phyloP scores from a whole-genome alignment of 2,113 vertebrate genomes.

The Pogona vitticeps region DNA sequence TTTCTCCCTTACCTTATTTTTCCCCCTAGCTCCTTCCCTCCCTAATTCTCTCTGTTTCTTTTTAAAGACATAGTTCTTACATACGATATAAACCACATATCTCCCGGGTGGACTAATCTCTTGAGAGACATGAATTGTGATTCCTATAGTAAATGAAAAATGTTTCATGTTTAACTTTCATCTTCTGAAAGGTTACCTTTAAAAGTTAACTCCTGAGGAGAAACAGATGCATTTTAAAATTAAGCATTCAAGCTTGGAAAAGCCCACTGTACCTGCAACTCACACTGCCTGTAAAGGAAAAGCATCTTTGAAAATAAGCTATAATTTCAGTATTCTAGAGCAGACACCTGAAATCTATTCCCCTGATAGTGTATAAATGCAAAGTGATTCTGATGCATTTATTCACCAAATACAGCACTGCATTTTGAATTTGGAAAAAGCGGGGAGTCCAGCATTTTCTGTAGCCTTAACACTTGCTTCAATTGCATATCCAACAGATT shows the following conservation, averaged over 20 bases:
- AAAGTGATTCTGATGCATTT: background rate
- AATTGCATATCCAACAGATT: background rate
- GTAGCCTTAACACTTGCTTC: background rate
- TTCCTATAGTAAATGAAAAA: slow-evolving; percentile 53
- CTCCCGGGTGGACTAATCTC: slow-evolving; percentile 52
- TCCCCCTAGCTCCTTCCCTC: background rate
- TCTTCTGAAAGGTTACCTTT: slow-evolving; percentile 57
- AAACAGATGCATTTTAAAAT: slow-evolving; percentile 67
- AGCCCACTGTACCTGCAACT: slow-evolving; percentile 6
- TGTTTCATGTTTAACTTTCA: slow-evolving; percentile 64
- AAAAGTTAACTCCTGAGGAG: slow-evolving; percentile 63
- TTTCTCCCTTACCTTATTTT: slow-evolving; percentile 20
- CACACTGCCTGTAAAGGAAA: slow-evolving; percentile 3
- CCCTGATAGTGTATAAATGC: background rate
- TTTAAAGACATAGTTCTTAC: slow-evolving; percentile 36
- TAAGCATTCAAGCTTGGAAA: slow-evolving; percentile 40
- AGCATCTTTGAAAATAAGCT: slow-evolving; percentile 20
- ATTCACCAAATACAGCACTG: background rate
- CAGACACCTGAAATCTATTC: slow-evolving; percentile 7
- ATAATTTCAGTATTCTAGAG: slow-evolving; percentile 12
- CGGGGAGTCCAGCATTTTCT: background rate
- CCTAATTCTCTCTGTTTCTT: background rate
- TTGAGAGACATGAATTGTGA: slow-evolving; percentile 52
- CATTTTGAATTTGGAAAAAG: background rate
- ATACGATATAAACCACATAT: slow-evolving; percentile 40